Base-by-base conservation (phyloP, 2,888 invertebrate genomes). In the Strigamia transsilvanica region DNA sequence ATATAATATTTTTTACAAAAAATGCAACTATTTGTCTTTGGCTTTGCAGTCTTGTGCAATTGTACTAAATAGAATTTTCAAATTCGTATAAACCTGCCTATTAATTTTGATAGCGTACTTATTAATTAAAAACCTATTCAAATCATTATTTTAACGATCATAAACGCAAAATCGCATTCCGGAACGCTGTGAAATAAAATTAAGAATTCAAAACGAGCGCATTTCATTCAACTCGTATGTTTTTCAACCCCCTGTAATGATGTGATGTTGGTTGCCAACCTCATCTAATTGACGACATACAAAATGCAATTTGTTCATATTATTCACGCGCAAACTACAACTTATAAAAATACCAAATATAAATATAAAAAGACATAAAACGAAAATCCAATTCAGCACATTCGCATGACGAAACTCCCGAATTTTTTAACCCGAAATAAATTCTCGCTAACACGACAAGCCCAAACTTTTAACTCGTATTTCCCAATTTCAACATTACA, bases 221-320 rank as follows among this genome's bases (percentile, higher is more conserved):
- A 66, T 66, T 66, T 66, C 61, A 66, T 66, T 66, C 61, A 66
- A 66, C 61, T 66, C 61, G 61, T 66, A 66, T 66, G 61, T 66
- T 66, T 66, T 66, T 66, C 61, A 66, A 66, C 61, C 61, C 61
- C 61, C 61, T 66, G 61, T 66, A 66, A 66, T 66, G 61, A 66
- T 66, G 61, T 66, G 61, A 66, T 66, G 61, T 66, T 66, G 61
- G 61, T 66, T 66, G 61, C 61, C 61, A 66, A 66, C 61, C 61
- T 66, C 61, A 66, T 66, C 61, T 66, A 66, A 66, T 66, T 66
- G 61, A 66, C 61, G 61, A 66, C 61, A 66, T 66, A 66, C 61
- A 66, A 66, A 66, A 66, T 66, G 61, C 61, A 66, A 66, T 66
- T 66, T 66, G 61, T 66, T 66, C 61, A 66, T 18, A 66, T 66